A percentile compares a stretch with the other conserved stretches of the same genome.
These are phyloP conservation scores for Rhipidura dahli DNA, from an alignment of 2,113 vertebrate genomes.

Conservation along the genomic window DNA sequence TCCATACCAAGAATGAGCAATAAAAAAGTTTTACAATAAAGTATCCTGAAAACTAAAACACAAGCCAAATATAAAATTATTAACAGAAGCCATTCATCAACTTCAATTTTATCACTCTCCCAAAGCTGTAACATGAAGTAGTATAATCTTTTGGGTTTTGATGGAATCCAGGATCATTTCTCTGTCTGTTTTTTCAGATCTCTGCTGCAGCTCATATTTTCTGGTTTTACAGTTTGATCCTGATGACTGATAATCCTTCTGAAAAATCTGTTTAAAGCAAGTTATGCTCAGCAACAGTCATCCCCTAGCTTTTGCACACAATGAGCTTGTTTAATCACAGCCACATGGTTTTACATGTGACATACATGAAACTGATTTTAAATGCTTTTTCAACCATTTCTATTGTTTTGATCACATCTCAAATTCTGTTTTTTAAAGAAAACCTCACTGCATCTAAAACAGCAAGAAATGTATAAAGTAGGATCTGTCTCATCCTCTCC, in stretches of 20 bases:
- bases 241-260: neutral
- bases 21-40: slow-evolving; percentile 30
- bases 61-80: slow-evolving; percentile 20
- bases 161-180: neutral
- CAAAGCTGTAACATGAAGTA: neutral
- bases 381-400: neutral
- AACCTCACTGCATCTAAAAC: neutral
- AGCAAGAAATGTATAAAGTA: neutral
- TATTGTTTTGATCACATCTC: neutral
- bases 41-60: slow-evolving; percentile 8
- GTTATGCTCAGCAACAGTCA: neutral
- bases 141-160: neutral
- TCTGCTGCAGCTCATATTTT: neutral
- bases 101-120: neutral
- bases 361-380: neutral
- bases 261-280: neutral
- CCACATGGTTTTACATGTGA: neutral
- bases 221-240: neutral
- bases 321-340: neutral
- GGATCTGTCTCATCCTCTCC: neutral
- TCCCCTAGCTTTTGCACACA: neutral
- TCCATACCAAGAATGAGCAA: neutral
- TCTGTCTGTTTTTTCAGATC: neutral
- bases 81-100: slow-evolving; percentile 5
- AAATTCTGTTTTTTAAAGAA: neutral